Evolutionary conservation across 2,888 invertebrate species (phyloP).

Genomic region (Disparrhopalites patrizii): DNA sequence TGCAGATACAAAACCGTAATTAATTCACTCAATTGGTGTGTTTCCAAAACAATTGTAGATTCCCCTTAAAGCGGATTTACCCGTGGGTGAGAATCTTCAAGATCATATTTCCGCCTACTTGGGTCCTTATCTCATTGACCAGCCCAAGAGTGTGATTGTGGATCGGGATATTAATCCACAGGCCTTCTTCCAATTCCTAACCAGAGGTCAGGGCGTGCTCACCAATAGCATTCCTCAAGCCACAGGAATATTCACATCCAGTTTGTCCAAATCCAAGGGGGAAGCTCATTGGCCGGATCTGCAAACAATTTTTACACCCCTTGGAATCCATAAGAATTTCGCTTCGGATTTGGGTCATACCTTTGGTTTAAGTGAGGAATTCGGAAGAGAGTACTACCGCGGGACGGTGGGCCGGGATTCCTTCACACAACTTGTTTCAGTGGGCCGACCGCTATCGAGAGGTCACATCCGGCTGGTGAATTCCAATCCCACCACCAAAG

Average conservation of each 20-base stretch:
- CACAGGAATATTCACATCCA: slow-evolving; percentile 37
- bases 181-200: slow-evolving; percentile 6
- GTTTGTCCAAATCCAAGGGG: slow-evolving; percentile 35
- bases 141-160: not conserved
- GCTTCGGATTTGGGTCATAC: slow-evolving; percentile 37
- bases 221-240: slow-evolving; percentile 36
- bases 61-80: not conserved
- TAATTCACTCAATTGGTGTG: no score
- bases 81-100: slow-evolving; percentile 14
- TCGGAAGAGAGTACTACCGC: slow-evolving; percentile 33
- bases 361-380: slow-evolving; percentile 32
- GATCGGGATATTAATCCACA: slow-evolving; percentile 10
- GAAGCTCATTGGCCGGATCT: slow-evolving; percentile 45
- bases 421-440: slow-evolving; percentile 38
- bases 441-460: slow-evolving; percentile 35
- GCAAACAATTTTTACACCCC: slow-evolving; percentile 33
- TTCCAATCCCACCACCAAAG: not conserved
- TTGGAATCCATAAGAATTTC: slow-evolving; percentile 34
- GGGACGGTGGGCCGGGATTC: slow-evolving; percentile 39
- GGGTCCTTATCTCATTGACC: slow-evolving; percentile 13
- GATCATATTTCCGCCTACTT: slow-evolving; percentile 21
- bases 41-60: not conserved
- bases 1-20: no score
- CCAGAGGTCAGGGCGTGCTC: slow-evolving; percentile 34
- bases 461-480: slow-evolving; percentile 27